Conservation (phyloP, 2,888 invertebrate species). For the Plutella xylostella region DNA sequence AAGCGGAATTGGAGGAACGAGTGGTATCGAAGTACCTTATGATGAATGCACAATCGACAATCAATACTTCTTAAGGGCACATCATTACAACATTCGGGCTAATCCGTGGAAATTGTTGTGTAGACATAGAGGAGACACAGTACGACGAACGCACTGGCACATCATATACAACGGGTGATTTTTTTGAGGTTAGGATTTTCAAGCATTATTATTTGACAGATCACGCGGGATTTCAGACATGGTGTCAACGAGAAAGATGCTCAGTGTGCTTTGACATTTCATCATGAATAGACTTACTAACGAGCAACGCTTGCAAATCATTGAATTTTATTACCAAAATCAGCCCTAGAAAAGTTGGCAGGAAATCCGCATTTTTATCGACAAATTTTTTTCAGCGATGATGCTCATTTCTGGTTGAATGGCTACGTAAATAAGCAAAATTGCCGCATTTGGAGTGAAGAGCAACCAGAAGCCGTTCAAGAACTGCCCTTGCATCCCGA, state of each 20-base stretch:
- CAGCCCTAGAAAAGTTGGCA: constrained; percentile 11
- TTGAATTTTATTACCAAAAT: constrained; percentile 7
- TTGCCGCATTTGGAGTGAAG: constrained; percentile 10
- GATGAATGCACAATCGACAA: too few species aligned
- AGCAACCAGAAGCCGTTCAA: constrained; percentile 10
- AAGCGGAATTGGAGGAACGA: too few species aligned
- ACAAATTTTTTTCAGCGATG: constrained; percentile 11
- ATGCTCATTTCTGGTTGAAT: constrained; percentile 10
- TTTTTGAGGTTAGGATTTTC: constrained; percentile 1
- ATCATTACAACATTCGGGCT: too few species aligned
- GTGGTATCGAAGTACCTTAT: too few species aligned
- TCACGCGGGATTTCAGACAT: constrained; percentile 4
- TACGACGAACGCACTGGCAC: too few species aligned
- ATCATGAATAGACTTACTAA: constrained; percentile 3
- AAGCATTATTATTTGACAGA: not conserved
- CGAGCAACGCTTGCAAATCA: constrained; percentile 7
- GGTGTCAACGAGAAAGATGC: constrained; percentile 4
- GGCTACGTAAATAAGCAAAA: constrained; percentile 13
- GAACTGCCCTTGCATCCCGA: constrained; percentile 13
- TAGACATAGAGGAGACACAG: too few species aligned
- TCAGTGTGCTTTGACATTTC: constrained; percentile 3
- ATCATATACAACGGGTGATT: not conserved
- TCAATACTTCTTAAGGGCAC: too few species aligned
- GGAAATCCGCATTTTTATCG: constrained; percentile 13
- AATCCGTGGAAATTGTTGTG: too few species aligned